Conservation (phyloP, 2,797 vertebrate species). For the Luscinia luscinia region DNA sequence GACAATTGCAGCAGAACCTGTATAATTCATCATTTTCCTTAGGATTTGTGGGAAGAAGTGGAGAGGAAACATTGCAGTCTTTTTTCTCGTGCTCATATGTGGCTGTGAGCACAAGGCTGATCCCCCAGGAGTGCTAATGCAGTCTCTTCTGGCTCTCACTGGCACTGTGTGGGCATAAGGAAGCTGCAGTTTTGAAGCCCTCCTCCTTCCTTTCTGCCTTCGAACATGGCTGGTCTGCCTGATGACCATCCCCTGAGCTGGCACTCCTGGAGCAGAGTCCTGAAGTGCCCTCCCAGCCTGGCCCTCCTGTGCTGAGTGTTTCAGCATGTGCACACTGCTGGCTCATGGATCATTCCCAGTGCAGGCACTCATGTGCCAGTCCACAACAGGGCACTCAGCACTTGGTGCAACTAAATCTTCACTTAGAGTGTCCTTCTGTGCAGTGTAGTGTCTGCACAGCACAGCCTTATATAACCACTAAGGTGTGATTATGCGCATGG, state of each 20-base stretch:
- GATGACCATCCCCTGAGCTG: neutral
- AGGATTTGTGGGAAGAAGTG: neutral
- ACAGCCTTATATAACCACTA: neutral
- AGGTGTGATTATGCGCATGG: neutral
- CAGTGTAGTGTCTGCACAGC: neutral
- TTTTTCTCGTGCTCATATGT: neutral
- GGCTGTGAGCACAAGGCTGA: too few relatives aligned
- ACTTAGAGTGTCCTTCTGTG: neutral
- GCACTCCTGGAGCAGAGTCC: neutral
- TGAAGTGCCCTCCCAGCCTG: fast-evolving
- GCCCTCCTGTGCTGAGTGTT: neutral
- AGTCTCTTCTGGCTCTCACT: neutral
- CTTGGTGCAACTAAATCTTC: neutral
- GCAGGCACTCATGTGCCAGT: neutral
- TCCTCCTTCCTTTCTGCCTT: neutral
- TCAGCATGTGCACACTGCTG: neutral
- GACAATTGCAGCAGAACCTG: neutral
- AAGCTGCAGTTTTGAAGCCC: neutral
- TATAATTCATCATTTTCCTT: neutral
- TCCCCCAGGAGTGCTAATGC: too few relatives aligned
- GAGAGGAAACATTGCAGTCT: neutral
- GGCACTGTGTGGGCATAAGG: neutral
- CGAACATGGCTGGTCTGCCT: neutral
- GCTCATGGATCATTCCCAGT: neutral
- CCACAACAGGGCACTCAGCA: neutral